phyloP scores from a whole-genome alignment of 2,888 invertebrate species.

The Melinaea menophilus region DNA sequence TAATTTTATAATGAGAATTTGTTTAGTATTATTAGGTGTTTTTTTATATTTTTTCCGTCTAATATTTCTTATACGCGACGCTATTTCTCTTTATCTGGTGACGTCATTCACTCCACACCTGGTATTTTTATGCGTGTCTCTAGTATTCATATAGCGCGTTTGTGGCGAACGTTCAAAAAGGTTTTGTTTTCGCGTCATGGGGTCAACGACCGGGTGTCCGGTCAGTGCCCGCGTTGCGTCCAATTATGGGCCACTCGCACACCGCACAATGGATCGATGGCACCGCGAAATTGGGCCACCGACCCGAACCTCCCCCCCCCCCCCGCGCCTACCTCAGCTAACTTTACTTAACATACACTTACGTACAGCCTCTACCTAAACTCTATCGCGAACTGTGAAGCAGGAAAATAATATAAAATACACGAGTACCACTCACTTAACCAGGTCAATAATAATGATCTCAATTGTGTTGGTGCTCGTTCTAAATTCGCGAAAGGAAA shows the following conservation, averaged over 20 bases:
- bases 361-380: constrained; percentile 28
- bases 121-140: constrained; percentile 16
- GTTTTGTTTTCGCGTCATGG: constrained; percentile 72
- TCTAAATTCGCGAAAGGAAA: not conserved
- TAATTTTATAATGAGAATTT: no score
- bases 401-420: not conserved
- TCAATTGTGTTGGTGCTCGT: not conserved
- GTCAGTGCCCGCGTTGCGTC: constrained; percentile 76
- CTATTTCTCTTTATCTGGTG: no score
- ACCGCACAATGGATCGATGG: constrained; percentile 78
- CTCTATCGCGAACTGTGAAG: not conserved
- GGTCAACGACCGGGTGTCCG: constrained; percentile 72
- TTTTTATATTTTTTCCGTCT: no score
- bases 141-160: constrained; percentile 25
- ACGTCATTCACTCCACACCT: not conserved
- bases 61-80: no score
- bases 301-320: constrained; percentile 47
- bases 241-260: constrained; percentile 79
- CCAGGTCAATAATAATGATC: no score
- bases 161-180: constrained; percentile 47
- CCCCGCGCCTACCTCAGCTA: constrained; percentile 39
- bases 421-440: no score
- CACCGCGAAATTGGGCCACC: constrained; percentile 74
- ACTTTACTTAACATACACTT: constrained; percentile 28
- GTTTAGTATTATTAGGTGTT: no score